Evolutionary conservation across 2,888 invertebrate genomes (phyloP).

Genomic region (Danaus chrysippus): DNA sequence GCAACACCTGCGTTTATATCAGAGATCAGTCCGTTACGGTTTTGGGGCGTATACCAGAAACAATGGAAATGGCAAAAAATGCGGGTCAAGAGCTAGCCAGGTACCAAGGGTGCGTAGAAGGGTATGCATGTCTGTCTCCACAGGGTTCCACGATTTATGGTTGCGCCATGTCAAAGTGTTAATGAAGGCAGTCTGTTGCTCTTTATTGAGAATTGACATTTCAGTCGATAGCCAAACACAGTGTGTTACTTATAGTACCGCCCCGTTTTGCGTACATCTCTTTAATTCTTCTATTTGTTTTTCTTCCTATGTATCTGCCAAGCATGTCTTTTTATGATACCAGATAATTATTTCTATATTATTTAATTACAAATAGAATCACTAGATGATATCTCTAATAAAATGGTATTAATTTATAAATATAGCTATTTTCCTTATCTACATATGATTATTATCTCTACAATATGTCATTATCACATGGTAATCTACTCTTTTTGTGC

Average conservation of each 20-base stretch:
- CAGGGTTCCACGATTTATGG: constrained; percentile 77
- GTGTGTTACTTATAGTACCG: constrained; percentile 67
- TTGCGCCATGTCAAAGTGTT: constrained; percentile 75
- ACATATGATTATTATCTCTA: too few relatives aligned
- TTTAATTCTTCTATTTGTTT: constrained; percentile 54
- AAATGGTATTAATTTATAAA: too few relatives aligned
- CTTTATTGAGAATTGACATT: constrained; percentile 77
- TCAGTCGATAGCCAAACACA: constrained; percentile 53
- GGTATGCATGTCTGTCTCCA: constrained; percentile 69
- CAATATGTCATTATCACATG: too few relatives aligned
- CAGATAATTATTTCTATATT: constrained; percentile 47
- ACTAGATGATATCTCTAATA: too few relatives aligned
- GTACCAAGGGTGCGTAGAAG: constrained; percentile 53
- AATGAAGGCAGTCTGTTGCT: constrained; percentile 77
- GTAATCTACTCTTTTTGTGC: too few relatives aligned
- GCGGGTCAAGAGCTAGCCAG: constrained; percentile 61
- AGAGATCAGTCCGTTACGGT: constrained; percentile 70
- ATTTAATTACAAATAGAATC: too few relatives aligned
- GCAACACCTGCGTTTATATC: constrained; percentile 73
- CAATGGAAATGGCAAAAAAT: constrained; percentile 75
- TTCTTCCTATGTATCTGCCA: constrained; percentile 59
- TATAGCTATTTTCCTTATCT: too few relatives aligned
- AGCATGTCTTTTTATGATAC: constrained; percentile 40
- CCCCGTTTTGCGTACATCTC: constrained; percentile 68
- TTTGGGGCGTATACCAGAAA: constrained; percentile 70